Evolutionary conservation across 1,140 invertebrate species (phyloP).

Genomic region (Hyles euphorbiae): DNA sequence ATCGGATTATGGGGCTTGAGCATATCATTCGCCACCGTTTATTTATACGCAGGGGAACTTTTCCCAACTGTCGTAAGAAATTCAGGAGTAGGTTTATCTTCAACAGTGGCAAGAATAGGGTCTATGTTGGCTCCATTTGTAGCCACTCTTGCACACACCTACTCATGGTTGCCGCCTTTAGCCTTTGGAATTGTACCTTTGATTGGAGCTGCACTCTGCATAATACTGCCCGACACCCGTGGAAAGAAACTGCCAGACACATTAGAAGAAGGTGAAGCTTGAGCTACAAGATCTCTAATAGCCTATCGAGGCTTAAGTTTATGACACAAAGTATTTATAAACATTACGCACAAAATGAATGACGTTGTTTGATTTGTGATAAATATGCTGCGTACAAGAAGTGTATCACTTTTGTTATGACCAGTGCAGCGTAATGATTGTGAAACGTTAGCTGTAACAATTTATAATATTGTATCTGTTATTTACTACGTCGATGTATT

Average conservation of each 20-base stretch:
- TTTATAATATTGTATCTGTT: not conserved
- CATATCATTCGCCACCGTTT: constrained; percentile 76
- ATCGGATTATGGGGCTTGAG: constrained; percentile 78
- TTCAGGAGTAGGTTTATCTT: constrained; percentile 75
- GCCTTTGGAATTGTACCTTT: constrained; percentile 81
- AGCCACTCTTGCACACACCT: constrained; percentile 53
- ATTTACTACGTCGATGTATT: not conserved
- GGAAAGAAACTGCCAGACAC: constrained; percentile 67
- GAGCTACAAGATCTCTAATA: constrained; percentile 14
- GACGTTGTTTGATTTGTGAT: not conserved
- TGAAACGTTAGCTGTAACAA: no score
- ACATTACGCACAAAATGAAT: not conserved
- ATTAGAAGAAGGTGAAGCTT: constrained; percentile 65
- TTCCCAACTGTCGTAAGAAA: constrained; percentile 79
- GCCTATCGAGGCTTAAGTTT: constrained; percentile 6
- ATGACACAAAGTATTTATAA: constrained; percentile 7
- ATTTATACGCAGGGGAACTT: constrained; percentile 77
- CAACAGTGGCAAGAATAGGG: constrained; percentile 76
- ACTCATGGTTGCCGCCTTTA: constrained; percentile 78
- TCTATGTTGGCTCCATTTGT: constrained; percentile 76
- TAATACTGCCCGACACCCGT: constrained; percentile 79
- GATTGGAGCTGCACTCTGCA: constrained; percentile 77
- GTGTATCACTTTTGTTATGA: no score
- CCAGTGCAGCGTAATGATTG: no score
- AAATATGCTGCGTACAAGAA: no score